A percentile compares a stretch with the other conserved stretches of the same genome.
Evolutionary conservation across 2,113 vertebrate genomes (phyloP).

Genomic region (Copsychus sechellarum): DNA sequence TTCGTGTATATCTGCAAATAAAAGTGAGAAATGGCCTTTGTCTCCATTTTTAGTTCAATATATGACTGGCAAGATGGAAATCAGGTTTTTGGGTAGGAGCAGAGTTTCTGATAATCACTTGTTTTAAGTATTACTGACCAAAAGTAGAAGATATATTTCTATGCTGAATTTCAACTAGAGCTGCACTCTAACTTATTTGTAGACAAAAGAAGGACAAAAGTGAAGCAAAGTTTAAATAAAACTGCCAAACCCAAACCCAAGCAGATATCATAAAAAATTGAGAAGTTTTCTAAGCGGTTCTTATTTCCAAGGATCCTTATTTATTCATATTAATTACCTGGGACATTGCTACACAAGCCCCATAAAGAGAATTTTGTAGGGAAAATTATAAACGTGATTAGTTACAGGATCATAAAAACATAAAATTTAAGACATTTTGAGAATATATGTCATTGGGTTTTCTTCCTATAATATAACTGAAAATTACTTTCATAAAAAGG

Average conservation of each 20-base stretch:
- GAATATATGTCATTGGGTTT: fast-evolving
- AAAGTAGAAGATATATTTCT: neutral
- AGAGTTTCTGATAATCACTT: neutral
- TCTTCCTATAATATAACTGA: neutral
- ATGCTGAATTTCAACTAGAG: neutral
- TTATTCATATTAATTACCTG: neutral
- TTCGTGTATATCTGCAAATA: neutral
- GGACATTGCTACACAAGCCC: neutral
- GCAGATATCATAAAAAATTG: neutral
- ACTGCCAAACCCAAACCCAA: fast-evolving
- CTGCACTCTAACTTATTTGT: neutral
- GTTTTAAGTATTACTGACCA: neutral
- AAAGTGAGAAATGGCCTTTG: neutral
- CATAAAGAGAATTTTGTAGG: neutral
- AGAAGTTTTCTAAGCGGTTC: neutral
- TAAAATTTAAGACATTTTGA: neutral
- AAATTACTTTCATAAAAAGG: neutral
- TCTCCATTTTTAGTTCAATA: neutral
- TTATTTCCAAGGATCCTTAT: neutral
- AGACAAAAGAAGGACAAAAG: neutral
- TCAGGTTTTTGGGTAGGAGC: neutral
- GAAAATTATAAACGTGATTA: neutral
- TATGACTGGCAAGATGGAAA: neutral
- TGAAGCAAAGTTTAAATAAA: neutral
- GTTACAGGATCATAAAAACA: neutral